Evolutionary conservation across 2,113 vertebrate genomes (phyloP).

Genomic region (Calyptomena viridis): DNA sequence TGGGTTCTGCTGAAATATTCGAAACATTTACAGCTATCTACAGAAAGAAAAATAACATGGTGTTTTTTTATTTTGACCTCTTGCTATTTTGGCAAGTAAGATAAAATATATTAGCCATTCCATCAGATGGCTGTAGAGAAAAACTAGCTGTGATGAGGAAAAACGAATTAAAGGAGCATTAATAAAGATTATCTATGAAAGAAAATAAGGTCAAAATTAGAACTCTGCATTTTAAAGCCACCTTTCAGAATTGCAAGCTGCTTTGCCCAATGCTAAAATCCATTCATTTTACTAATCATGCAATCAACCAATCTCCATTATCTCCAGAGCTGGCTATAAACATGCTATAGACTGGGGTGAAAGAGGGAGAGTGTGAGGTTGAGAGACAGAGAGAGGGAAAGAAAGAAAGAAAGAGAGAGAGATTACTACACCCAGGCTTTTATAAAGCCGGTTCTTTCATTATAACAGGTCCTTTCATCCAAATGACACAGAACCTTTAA

Average conservation of each 20-base stretch:
- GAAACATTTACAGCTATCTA: conserved; percentile 1
- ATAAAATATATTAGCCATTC: conserved; percentile 45
- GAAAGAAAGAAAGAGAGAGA: conserved; percentile 31
- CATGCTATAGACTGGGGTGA: conserved; percentile 59
- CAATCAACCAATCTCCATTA: conserved; percentile 62
- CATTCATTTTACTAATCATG: conserved; percentile 63
- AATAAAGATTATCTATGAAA: conserved; percentile 65
- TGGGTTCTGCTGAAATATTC: not conserved
- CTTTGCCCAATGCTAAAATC: conserved; percentile 62
- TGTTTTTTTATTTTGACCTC: not conserved
- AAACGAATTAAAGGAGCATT: conserved; percentile 41
- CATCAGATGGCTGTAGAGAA: not conserved
- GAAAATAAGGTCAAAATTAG: conserved; percentile 54
- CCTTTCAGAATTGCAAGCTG: conserved; percentile 39
- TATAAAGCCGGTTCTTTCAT: conserved; percentile 78
- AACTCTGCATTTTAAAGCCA: conserved; percentile 59
- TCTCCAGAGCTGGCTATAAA: conserved; percentile 67
- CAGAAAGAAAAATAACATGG: not conserved
- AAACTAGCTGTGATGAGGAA: conserved; percentile 31
- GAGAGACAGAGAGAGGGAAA: conserved; percentile 41
- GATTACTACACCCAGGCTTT: conserved; percentile 71
- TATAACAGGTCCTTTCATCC: conserved; percentile 74
- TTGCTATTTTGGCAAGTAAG: conserved; percentile 23
- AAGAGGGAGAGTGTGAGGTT: conserved; percentile 66
- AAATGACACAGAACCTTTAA: conserved; percentile 70